Base-by-base conservation (phyloP, 1,140 invertebrate genomes). In the Drosophila sturtevanti region DNA sequence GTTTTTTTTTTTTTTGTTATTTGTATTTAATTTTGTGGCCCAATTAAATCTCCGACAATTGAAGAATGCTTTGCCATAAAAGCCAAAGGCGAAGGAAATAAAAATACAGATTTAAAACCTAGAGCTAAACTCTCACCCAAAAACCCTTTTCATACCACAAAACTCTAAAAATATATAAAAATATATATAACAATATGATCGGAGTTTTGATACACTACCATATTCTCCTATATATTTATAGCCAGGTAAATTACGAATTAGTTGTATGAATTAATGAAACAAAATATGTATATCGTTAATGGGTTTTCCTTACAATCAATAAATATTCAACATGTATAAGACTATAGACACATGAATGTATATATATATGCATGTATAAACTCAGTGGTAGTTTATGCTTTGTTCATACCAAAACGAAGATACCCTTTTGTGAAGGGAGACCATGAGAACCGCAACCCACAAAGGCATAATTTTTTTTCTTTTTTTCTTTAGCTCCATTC, bases 121-220 rank as follows among this genome's bases (percentile, higher is more conserved):
- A 9, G 3, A 37, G 34, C 56, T 14, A 7, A 67, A 60, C 78
- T 87, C 75, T 86, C 71, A 78, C 48, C 65, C 63, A 66, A 66
- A 72, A 81, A 75, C 77, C 80, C 70, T 79, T 79, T 63, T 65
- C 64, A 44, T 55, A 77, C 71, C 22, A 31, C 18, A 21, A 44
- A 75, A 86, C 81, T 82, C 67, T 82, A 81, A 86, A 78, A 81
- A 75, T 74, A 78, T n/a, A n/a, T n/a, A n/a, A n/a, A 81, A 86
- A 81, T 81, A 85, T 80, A 61, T 81, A 44, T 66, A 77, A 81
- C 68, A 80, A 71, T 85, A 4, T 3, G 27, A 31, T 31, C 3
- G 27, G 6, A 31, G 27, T 31, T 31, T 31, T 31, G 27, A 31
- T 31, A 31, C 3, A 31, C 3, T n/a, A n/a, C n/a, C n/a, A 31